Conservation (phyloP, 2,797 vertebrate genomes). For the Acropternis orthonyx region DNA sequence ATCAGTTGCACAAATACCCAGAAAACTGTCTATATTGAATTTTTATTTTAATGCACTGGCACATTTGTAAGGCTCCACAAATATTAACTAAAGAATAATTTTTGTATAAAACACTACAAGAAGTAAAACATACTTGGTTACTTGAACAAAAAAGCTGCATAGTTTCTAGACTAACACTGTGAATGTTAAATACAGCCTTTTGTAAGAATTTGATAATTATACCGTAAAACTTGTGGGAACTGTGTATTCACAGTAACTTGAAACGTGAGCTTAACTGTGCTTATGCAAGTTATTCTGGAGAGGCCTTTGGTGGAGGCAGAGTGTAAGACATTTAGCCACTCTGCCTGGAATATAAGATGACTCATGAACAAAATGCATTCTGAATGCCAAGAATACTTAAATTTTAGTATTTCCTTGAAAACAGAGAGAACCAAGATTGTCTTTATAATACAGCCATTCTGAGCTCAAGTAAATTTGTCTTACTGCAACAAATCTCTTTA, state of each 20-base stretch:
- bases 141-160: neutral
- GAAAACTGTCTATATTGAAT: neutral
- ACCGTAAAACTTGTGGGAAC: constrained; percentile 7
- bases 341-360: constrained; percentile 6
- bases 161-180: neutral
- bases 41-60: neutral
- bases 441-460: neutral
- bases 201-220: constrained; percentile 1
- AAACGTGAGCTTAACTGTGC: constrained; percentile 15
- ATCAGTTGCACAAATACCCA: neutral
- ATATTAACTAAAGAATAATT: neutral
- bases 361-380: neutral
- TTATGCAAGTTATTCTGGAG: neutral
- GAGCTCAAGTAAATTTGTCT: neutral
- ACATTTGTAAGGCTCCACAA: neutral
- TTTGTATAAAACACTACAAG: neutral
- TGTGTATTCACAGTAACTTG: neutral
- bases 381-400: neutral
- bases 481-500: neutral
- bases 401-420: neutral
- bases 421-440: neutral
- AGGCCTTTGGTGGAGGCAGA: neutral
- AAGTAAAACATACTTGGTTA: neutral
- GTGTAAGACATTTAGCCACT: neutral
- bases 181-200: neutral